A percentile compares a stretch with the other conserved stretches of the same genome.
Conservation (phyloP, 1,140 invertebrate genomes). For the Bombus waltoni region DNA sequence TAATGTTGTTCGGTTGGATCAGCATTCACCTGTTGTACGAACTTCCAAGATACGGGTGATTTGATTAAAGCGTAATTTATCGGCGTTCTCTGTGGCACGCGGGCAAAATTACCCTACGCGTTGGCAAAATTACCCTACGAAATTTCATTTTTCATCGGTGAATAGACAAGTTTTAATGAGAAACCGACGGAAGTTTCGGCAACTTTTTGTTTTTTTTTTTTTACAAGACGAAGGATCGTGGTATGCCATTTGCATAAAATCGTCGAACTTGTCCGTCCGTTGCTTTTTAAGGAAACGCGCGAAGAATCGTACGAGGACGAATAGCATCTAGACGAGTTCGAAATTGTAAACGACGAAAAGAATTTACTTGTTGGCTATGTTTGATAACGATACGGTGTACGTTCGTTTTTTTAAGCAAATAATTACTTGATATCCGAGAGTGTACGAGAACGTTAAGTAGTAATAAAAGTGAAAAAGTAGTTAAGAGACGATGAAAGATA, state of each 20-base stretch:
- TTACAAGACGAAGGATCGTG: neutral
- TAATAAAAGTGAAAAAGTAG: neutral
- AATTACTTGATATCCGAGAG: too few relatives aligned
- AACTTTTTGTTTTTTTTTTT: neutral
- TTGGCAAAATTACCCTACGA: slow-evolving; percentile 6
- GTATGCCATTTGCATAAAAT: slow-evolving; percentile 21
- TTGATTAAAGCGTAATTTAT: slow-evolving; percentile 27
- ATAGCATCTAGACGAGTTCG: too few relatives aligned
- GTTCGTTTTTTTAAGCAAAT: too few relatives aligned
- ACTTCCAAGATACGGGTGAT: neutral
- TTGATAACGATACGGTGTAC: too few relatives aligned
- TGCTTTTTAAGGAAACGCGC: neutral
- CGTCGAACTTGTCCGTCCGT: neutral
- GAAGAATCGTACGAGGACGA: too few relatives aligned
- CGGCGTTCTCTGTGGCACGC: neutral
- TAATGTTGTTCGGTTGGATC: neutral
- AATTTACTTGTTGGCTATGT: too few relatives aligned
- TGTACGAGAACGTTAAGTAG: too few relatives aligned
- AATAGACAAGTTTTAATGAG: slow-evolving; percentile 47
- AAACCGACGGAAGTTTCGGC: neutral
- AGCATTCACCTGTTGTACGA: slow-evolving; percentile 8
- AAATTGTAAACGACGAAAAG: too few relatives aligned
- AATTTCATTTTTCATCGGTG: slow-evolving; percentile 44
- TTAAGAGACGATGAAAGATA: neutral
- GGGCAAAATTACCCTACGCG: neutral